phyloP scores from a whole-genome alignment of 2,888 invertebrate species.

The Lasioglossum figueresi region DNA sequence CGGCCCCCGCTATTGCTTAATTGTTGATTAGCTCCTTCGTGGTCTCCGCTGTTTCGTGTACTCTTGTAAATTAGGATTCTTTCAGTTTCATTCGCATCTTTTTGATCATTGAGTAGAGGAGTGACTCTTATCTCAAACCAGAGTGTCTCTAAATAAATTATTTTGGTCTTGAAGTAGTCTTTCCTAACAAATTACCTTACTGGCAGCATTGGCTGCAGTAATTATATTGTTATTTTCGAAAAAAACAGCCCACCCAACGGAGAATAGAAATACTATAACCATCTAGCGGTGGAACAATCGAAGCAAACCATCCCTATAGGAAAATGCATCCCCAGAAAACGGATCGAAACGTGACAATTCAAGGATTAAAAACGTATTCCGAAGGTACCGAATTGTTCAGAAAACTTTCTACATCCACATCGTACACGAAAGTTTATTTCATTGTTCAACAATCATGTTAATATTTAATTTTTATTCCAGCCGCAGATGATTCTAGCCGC shows the following conservation, averaged over 20 bases:
- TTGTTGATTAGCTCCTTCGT: background rate
- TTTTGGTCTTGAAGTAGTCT: background rate
- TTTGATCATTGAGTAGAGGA: background rate
- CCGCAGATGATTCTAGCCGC: background rate
- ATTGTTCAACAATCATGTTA: background rate
- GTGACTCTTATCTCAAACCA: background rate
- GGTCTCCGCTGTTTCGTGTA: background rate
- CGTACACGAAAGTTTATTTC: too few species aligned
- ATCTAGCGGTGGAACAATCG: background rate
- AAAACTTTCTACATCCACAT: background rate
- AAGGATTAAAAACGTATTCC: background rate
- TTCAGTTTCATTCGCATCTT: background rate
- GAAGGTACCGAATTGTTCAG: too few species aligned
- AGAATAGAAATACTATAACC: background rate
- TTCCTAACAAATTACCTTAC: too few species aligned
- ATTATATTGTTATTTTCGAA: background rate
- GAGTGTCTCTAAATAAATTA: background rate
- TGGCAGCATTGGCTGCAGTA: too few species aligned
- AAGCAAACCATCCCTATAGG: background rate
- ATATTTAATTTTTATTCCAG: background rate
- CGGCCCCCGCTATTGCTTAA: background rate
- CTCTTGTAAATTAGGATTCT: background rate
- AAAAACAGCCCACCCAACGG: background rate
- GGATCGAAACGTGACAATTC: background rate
- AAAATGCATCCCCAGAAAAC: background rate